These are phyloP conservation scores for Agonopterix heracliana DNA, from an alignment of 2,888 invertebrate species.

Conservation along the genomic window DNA sequence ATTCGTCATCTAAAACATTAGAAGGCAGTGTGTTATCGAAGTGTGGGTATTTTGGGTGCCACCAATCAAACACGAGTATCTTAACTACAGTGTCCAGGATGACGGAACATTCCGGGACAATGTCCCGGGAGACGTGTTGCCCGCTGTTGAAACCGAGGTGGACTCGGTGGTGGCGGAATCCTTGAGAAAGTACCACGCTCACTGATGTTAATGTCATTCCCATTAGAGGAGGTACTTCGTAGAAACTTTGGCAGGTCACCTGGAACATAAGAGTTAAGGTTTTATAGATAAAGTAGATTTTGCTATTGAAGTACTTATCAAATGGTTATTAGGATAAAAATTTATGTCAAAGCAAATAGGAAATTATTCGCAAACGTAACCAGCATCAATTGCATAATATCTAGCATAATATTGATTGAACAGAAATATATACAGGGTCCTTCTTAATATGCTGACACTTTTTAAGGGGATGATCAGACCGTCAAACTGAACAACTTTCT, in stretches of 20 bases:
- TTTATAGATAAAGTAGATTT: no score
- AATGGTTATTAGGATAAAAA: no score
- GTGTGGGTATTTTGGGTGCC: constrained; percentile 76
- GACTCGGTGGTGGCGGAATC: constrained; percentile 70
- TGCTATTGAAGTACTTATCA: no score
- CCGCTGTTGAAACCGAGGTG: constrained; percentile 69
- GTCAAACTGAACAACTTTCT: no score
- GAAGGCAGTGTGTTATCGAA: constrained; percentile 40
- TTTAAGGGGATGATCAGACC: no score
- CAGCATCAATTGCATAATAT: no score
- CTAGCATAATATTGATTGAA: no score
- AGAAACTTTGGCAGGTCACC: constrained; percentile 75
- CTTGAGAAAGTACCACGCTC: constrained; percentile 69
- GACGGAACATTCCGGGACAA: constrained; percentile 45
- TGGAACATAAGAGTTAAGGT: constrained; percentile 29
- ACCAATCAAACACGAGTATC: constrained; percentile 45
- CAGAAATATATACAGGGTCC: no score
- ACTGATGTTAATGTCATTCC: constrained; percentile 77
- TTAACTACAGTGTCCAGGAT: constrained; percentile 48
- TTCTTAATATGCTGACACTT: no score
- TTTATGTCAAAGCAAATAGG: no score
- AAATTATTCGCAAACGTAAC: no score
- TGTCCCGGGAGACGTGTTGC: constrained; percentile 34
- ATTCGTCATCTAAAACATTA: constrained; percentile 36
- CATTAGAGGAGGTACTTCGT: constrained; percentile 75